phyloP scores from a whole-genome alignment of 2,797 vertebrate genomes.

The Triplophysa yarkandensis region DNA sequence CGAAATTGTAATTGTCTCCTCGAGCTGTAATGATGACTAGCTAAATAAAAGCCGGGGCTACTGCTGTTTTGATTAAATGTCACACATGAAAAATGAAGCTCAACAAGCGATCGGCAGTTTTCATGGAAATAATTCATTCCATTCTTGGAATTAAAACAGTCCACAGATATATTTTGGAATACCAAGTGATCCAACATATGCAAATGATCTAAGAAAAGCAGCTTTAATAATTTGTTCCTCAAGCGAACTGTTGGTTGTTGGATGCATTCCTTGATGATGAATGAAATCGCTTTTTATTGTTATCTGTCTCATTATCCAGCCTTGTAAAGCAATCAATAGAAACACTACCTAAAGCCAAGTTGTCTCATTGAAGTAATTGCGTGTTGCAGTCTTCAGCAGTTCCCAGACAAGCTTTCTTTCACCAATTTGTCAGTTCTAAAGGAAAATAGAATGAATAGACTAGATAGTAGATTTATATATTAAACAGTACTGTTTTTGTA shows the following conservation, averaged over 20 bases:
- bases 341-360: slow-evolving; percentile 62
- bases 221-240: slow-evolving; percentile 21
- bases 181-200: background rate
- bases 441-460: no score
- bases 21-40: slow-evolving; percentile 59
- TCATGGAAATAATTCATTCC: slow-evolving; percentile 39
- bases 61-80: slow-evolving; percentile 59
- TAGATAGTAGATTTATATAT: no score
- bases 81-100: slow-evolving; percentile 54
- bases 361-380: slow-evolving; percentile 66
- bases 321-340: slow-evolving; percentile 62
- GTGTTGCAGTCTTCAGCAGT: slow-evolving; percentile 54
- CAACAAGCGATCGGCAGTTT: slow-evolving; percentile 33
- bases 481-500: no score
- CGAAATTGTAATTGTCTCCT: slow-evolving; percentile 64
- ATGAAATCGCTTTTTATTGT: slow-evolving; percentile 59
- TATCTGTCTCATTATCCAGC: slow-evolving; percentile 62
- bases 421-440: no score
- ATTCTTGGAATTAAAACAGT: slow-evolving; percentile 20
- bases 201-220: slow-evolving; percentile 34
- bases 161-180: slow-evolving; percentile 8
- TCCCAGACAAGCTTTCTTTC: slow-evolving; percentile 62
- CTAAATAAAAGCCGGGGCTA: slow-evolving; percentile 61
- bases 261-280: slow-evolving; percentile 50
- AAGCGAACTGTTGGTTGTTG: slow-evolving; percentile 49